Evolutionary conservation across 1,140 invertebrate species (phyloP).

Genomic region (Pachypeltis micranthus): DNA sequence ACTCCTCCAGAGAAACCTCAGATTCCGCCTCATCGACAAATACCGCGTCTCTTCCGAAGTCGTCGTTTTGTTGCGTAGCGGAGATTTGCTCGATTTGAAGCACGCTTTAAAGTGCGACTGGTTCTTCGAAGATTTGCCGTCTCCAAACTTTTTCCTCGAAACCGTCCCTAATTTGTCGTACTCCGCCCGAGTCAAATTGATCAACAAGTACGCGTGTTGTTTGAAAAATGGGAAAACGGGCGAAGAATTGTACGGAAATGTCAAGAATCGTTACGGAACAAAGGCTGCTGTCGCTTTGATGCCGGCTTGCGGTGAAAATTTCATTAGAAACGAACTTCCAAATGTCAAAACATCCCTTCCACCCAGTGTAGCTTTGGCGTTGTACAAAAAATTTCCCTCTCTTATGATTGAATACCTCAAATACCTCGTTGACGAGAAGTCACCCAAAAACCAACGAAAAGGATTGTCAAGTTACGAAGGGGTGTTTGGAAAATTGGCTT

Average conservation of each 20-base stretch:
- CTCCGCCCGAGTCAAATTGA: conserved; percentile 1
- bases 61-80: conserved; percentile 2
- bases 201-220: conserved; percentile 13
- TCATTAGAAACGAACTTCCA: background rate
- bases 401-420: conserved; percentile 5
- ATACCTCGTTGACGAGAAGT: background rate
- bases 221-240: conserved; percentile 8
- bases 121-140: background rate
- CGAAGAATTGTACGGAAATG: background rate
- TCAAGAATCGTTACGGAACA: conserved; percentile 8
- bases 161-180: background rate
- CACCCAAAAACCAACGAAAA: background rate
- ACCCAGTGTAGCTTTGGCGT: background rate
- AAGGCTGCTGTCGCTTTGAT: conserved; percentile 4
- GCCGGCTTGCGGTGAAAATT: conserved; percentile 5
- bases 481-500: background rate
- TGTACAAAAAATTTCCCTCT: conserved; percentile 2
- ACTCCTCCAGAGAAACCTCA: background rate
- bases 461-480: background rate
- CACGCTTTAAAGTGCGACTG: conserved; percentile 13
- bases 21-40: background rate
- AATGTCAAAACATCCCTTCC: background rate
- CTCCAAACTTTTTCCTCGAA: background rate
- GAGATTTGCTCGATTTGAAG: background rate
- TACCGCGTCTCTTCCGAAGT: background rate